These are phyloP conservation scores for Brenthis ino DNA, from an alignment of 2,888 invertebrate species.

Conservation along the genomic window DNA sequence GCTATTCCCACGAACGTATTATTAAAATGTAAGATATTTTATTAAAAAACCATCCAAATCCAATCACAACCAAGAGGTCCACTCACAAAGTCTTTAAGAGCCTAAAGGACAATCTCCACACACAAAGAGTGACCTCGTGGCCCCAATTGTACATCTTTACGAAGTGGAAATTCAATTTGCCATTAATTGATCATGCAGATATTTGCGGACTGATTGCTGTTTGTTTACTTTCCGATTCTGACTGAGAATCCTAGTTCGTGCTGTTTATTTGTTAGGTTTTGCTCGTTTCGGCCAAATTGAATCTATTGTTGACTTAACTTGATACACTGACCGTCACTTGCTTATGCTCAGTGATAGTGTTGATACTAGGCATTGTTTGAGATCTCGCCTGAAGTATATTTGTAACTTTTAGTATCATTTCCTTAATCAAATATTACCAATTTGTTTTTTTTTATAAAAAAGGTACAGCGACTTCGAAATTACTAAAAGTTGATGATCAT, in stretches of 20 bases:
- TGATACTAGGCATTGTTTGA: too few species aligned
- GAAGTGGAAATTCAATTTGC: slow-evolving; percentile 6
- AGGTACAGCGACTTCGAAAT: too few species aligned
- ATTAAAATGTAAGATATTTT: neutral
- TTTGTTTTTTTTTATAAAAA: too few species aligned
- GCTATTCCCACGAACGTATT: neutral
- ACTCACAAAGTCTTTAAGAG: neutral
- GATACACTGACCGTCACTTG: neutral
- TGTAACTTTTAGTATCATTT: too few species aligned
- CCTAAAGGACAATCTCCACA: neutral
- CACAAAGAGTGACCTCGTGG: slow-evolving; percentile 11
- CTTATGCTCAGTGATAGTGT: neutral
- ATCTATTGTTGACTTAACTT: slow-evolving; percentile 8
- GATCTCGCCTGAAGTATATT: too few species aligned
- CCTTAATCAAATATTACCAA: too few species aligned
- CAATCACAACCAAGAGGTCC: slow-evolving; percentile 1
- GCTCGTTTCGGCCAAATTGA: slow-evolving; percentile 10
- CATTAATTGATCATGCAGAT: slow-evolving; percentile 20
- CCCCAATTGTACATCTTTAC: slow-evolving; percentile 7
- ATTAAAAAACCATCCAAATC: slow-evolving; percentile 3
- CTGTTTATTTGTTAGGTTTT: slow-evolving; percentile 9
- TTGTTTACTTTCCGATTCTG: slow-evolving; percentile 5
- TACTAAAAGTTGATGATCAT: too few species aligned
- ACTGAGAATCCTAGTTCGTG: slow-evolving; percentile 2
- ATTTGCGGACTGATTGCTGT: slow-evolving; percentile 18